Percentiles rank a stretch among this genome's conserved stretches.
Evolutionary conservation across 1,140 invertebrate species (phyloP).

Genomic region (Heliconius himera): DNA sequence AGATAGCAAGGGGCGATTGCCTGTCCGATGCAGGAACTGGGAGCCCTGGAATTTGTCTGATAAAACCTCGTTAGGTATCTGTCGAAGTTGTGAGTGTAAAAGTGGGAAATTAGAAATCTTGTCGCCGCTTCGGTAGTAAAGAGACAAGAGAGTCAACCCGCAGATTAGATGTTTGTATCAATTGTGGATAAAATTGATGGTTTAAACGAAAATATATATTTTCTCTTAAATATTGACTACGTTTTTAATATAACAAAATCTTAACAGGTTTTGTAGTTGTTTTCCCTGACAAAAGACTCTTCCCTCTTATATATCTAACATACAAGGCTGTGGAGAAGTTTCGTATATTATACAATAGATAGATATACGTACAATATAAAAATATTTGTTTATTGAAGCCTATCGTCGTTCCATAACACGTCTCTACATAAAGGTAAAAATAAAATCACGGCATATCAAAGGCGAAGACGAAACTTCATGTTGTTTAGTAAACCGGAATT

Average conservation of each 20-base stretch:
- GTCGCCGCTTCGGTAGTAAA: too few species aligned
- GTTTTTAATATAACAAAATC: too few species aligned
- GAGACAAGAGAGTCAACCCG: too few species aligned
- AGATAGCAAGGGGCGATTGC: slow-evolving; percentile 7
- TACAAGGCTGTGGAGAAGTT: too few species aligned
- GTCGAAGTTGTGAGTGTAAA: neutral
- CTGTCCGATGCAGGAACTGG: slow-evolving; percentile 10
- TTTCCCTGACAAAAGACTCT: neutral
- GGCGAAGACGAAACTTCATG: neutral
- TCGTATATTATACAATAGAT: too few species aligned
- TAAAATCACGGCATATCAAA: neutral
- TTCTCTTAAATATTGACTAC: too few species aligned
- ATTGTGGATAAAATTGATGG: too few species aligned
- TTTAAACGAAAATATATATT: too few species aligned
- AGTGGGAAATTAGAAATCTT: too few species aligned
- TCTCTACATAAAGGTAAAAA: neutral
- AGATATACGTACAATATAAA: neutral
- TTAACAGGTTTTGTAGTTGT: too few species aligned
- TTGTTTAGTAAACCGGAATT: neutral
- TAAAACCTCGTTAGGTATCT: neutral
- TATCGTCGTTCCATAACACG: neutral
- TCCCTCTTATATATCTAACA: too few species aligned
- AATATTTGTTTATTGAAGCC: neutral
- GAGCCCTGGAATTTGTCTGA: neutral
- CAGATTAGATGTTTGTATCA: too few species aligned